Conservation (phyloP, 2,797 vertebrate genomes). For the Urophycis tenuis region DNA sequence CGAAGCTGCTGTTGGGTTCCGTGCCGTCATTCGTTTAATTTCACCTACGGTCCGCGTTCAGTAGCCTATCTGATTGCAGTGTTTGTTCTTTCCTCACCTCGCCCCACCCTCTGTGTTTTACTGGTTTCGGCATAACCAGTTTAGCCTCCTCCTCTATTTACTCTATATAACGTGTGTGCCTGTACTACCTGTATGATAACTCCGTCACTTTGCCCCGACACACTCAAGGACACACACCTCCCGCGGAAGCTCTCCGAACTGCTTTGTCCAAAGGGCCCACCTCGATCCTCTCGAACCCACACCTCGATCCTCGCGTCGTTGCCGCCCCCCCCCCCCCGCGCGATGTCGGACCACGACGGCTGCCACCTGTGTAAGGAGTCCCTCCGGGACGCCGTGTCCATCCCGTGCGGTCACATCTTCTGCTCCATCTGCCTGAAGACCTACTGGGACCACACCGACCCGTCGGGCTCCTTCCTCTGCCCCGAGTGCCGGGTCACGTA, state of each 20-base stretch:
- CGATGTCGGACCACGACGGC: slow-evolving; percentile 70
- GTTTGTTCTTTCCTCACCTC: slow-evolving; percentile 51
- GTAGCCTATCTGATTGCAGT: slow-evolving; percentile 39
- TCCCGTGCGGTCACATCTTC: slow-evolving; percentile 74
- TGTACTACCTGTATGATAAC: slow-evolving; percentile 52
- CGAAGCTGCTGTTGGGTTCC: neutral
- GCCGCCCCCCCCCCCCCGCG: slow-evolving; percentile 2
- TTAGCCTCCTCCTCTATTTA: slow-evolving; percentile 72
- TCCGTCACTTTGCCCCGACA: slow-evolving; percentile 54
- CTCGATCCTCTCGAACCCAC: slow-evolving; percentile 10
- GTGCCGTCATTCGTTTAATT: neutral
- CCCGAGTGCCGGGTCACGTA: slow-evolving; percentile 71
- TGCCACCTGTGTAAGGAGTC: slow-evolving; percentile 76
- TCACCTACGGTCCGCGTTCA: slow-evolving; percentile 16
- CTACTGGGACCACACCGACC: slow-evolving; percentile 76
- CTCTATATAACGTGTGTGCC: slow-evolving; percentile 64
- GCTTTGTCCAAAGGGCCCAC: neutral
- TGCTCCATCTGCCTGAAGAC: slow-evolving; percentile 75
- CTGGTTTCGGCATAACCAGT: slow-evolving; percentile 81
- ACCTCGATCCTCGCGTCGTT: neutral
- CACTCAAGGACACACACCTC: slow-evolving; percentile 21
- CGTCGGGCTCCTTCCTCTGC: slow-evolving; percentile 65
- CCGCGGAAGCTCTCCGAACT: neutral
- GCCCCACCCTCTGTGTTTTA: slow-evolving; percentile 66
- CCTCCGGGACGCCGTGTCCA: slow-evolving; percentile 71